These are phyloP conservation scores for Hycleus phaleratus DNA, from an alignment of 1,140 invertebrate species.

Conservation along the genomic window DNA sequence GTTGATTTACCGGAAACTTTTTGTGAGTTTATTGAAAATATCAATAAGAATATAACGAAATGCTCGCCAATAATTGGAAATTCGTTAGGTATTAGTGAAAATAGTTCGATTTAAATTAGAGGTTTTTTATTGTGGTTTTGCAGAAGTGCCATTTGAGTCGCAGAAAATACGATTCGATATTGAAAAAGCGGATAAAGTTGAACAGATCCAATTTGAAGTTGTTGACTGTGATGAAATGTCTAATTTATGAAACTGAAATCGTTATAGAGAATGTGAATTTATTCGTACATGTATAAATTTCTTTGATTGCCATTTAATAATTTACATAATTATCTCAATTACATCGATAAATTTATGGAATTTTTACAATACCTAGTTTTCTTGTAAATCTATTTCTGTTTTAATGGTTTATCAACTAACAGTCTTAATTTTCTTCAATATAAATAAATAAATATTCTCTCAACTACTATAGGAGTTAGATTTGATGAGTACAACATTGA, in stretches of 20 bases:
- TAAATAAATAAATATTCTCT: too few relatives aligned
- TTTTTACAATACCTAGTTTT: too few relatives aligned
- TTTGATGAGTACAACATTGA: too few relatives aligned
- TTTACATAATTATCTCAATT: slow-evolving; percentile 4
- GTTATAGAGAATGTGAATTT: not conserved
- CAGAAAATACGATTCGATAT: slow-evolving; percentile 17
- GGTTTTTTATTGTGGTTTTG: slow-evolving; percentile 1
- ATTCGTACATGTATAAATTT: slow-evolving; percentile 9
- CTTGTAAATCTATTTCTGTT: not conserved
- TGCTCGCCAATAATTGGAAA: slow-evolving; percentile 7
- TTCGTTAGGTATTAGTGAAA: slow-evolving; percentile 13
- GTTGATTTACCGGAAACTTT: slow-evolving; percentile 10
- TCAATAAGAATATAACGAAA: slow-evolving; percentile 5
- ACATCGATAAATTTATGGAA: too few relatives aligned
- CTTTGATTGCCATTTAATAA: slow-evolving; percentile 6
- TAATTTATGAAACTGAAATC: too few relatives aligned
- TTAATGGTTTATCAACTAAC: slow-evolving; percentile 1
- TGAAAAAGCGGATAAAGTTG: slow-evolving; percentile 9
- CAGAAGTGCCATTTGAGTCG: slow-evolving; percentile 15
- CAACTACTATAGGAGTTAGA: too few relatives aligned
- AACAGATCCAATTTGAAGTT: slow-evolving; percentile 19
- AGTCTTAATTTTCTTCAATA: slow-evolving; percentile 1
- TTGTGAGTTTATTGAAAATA: slow-evolving; percentile 13
- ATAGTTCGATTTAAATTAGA: not conserved
- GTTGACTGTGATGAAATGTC: slow-evolving; percentile 17